Evolutionary conservation across 2,888 invertebrate species (phyloP), one percentile per base, ranked within the genome.

Genomic region (Gnatocerus cornutus): DNA sequence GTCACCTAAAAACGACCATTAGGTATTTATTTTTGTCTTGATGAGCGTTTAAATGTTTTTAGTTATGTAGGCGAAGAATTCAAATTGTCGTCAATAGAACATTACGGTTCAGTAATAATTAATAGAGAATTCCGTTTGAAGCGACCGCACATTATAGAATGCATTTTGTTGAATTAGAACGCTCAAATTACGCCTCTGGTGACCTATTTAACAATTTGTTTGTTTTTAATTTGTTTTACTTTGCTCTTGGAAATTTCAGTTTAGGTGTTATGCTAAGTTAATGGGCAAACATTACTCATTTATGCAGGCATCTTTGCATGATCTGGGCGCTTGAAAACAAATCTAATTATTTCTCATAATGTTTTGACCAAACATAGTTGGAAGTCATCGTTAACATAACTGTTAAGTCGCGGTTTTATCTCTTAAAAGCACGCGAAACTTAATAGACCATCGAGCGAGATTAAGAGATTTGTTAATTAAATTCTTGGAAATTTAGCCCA

Each of bases 41-140:
- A 13, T 63, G 53, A 29, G 43, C 52, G 41, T 30, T 61, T 37
- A 48, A 61, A 61, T 61, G 53, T 55, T 50, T 14, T 50, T 62
- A 41, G 41, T 16, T 50, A 29, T 62, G 52, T 39, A 41, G 52
- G 62, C 41, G 53, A 13, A 13, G 13, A 13, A 41, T 6, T 37
- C n/a, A 7, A 37, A 37, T 37, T 37, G 37, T 41, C 41, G 41
- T 41, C 12, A 41, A 6, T 41, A 30, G 56, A 48, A 29, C 45
- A 59, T 46, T 48, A 10, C 16, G 56, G 56, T 39, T 12, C n/a
- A 29, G 7, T 56, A 46, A 46, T 9, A 46, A 46, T 41, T 41
- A 41, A 41, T 41, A 41, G 10, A n/a, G 41, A 41, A 41, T 41
- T 41, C 3, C 41, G 6, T 41, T 13, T 10, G 41, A 41, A 41